A percentile compares a stretch with the other conserved stretches of the same genome.
Evolutionary conservation across 2,888 invertebrate genomes (phyloP).

Genomic region (Didymodactylos carnosus): DNA sequence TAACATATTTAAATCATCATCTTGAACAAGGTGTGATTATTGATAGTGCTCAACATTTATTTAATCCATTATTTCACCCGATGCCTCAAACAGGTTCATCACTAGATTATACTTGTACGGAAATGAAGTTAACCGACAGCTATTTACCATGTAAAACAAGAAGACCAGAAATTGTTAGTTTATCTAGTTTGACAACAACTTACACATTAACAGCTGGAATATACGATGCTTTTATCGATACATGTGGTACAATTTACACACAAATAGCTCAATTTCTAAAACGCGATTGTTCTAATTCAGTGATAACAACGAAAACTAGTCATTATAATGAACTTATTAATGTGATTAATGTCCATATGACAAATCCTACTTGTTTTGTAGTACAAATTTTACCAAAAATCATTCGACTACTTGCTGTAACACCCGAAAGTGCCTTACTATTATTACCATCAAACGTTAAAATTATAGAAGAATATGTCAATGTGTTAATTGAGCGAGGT

Average conservation of each 20-base stretch:
- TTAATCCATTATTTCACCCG: background rate
- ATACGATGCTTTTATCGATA: background rate
- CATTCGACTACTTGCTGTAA: background rate
- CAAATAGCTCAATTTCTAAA: too few relatives aligned
- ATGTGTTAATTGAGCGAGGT: background rate
- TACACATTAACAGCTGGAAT: background rate
- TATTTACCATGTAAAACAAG: background rate
- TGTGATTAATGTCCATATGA: background rate
- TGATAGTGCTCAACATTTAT: background rate
- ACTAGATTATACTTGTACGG: background rate
- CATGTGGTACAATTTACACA: too few relatives aligned
- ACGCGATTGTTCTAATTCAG: too few relatives aligned
- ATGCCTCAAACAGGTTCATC: background rate
- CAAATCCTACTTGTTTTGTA: background rate
- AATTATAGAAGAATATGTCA: background rate
- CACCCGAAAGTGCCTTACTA: background rate
- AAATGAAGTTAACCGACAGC: too few relatives aligned
- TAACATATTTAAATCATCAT: background rate
- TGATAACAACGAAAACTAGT: background rate
- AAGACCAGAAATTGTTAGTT: background rate
- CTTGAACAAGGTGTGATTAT: background rate
- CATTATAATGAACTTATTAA: background rate
- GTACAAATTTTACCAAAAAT: background rate
- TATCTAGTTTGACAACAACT: background rate
- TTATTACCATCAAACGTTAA: background rate